phyloP scores from a whole-genome alignment of 2,797 vertebrate genomes.

The Sebastes oblongus region DNA sequence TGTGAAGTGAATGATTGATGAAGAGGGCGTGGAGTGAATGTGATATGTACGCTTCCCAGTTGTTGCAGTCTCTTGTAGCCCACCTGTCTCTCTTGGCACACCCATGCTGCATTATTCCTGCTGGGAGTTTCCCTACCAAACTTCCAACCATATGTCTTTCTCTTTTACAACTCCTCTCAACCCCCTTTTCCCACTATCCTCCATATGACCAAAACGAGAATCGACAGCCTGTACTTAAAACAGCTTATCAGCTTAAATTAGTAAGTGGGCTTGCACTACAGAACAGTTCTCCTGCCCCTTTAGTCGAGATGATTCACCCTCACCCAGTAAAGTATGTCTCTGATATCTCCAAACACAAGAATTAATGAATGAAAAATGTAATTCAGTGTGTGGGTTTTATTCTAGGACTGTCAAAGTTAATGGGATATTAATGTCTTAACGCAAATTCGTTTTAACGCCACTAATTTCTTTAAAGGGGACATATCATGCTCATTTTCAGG shows the following conservation, averaged over 20 bases:
- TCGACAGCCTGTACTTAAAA: background rate
- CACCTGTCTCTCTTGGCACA: constrained; percentile 55
- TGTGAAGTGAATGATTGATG: constrained; percentile 29
- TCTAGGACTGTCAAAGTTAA: no score
- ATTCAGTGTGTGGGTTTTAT: background rate
- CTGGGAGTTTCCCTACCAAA: background rate
- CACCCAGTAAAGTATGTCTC: background rate
- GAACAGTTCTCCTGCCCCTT: background rate
- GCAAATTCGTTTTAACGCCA: no score
- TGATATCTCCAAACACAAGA: background rate
- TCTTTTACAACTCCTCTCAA: background rate
- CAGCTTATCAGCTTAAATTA: constrained; percentile 8
- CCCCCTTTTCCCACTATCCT: background rate
- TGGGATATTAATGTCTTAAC: no score
- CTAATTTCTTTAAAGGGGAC: no score
- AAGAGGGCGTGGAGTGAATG: constrained; percentile 30
- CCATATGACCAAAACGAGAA: background rate
- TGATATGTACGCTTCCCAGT: constrained; percentile 49
- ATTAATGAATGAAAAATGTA: background rate
- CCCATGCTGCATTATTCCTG: background rate
- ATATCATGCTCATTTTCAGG: no score
- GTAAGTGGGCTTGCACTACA: background rate
- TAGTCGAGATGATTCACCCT: background rate
- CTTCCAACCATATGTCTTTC: background rate
- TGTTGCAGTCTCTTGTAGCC: constrained; percentile 34